Evolutionary conservation across 1,140 invertebrate genomes (phyloP).

Genomic region (Centruroides sculpturatus): DNA sequence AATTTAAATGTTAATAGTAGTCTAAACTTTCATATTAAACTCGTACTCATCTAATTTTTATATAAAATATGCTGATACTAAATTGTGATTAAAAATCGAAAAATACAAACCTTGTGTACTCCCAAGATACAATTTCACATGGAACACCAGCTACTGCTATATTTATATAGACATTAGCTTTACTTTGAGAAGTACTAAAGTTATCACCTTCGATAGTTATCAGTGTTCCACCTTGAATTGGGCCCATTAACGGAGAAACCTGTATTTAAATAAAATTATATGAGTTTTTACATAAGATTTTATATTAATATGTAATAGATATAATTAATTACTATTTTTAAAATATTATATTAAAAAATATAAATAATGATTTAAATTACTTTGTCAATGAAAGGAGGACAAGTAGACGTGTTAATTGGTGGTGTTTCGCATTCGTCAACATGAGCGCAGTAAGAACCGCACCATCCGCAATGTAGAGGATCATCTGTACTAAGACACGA

Average conservation of each 20-base stretch:
- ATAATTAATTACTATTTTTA: neutral
- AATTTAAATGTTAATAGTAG: too few relatives aligned
- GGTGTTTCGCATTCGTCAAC: conserved; percentile 20
- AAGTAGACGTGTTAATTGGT: conserved; percentile 8
- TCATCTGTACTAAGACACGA: conserved; percentile 23
- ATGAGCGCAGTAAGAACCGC: conserved; percentile 19
- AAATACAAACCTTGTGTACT: too few relatives aligned
- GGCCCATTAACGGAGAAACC: conserved; percentile 27
- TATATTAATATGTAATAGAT: neutral
- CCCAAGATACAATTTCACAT: conserved; percentile 12
- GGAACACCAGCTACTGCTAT: conserved; percentile 8
- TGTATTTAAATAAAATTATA: conserved; percentile 8
- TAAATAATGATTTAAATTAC: conserved; percentile 10
- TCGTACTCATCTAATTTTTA: too few relatives aligned
- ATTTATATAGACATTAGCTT: neutral
- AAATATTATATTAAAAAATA: neutral
- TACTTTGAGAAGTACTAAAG: conserved; percentile 22
- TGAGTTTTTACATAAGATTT: neutral
- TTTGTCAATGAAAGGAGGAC: conserved; percentile 16
- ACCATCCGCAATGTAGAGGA: conserved; percentile 29
- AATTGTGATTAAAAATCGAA: too few relatives aligned
- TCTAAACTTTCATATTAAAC: too few relatives aligned
- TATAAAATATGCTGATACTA: too few relatives aligned
- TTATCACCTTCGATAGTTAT: conserved; percentile 26
- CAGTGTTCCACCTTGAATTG: conserved; percentile 24